These are phyloP conservation scores for Hylia prasina DNA, from an alignment of 2,113 vertebrate species.

Conservation along the genomic window DNA sequence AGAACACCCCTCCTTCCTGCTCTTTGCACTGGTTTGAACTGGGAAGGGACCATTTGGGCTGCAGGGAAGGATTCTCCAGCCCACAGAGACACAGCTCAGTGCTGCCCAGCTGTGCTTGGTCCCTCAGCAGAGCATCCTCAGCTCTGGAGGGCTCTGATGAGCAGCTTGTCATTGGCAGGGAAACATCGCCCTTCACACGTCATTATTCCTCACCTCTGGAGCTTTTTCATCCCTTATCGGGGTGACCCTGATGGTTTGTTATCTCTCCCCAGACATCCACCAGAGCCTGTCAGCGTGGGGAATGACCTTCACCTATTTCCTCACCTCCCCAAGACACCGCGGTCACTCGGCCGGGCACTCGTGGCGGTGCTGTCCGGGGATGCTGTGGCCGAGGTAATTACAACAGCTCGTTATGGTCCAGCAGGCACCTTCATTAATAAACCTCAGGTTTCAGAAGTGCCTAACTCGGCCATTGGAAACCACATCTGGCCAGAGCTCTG, in stretches of 20 bases:
- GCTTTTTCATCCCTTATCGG: not conserved
- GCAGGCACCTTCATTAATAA: slow-evolving; percentile 41
- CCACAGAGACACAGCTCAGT: accelerated
- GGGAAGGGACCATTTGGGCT: not conserved
- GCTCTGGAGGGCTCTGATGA: not conserved
- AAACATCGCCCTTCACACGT: not conserved
- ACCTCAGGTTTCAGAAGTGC: slow-evolving; percentile 47
- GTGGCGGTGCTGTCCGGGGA: not conserved
- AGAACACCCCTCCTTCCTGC: accelerated
- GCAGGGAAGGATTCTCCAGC: not conserved
- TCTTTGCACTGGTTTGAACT: not conserved
- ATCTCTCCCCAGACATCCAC: slow-evolving; percentile 16
- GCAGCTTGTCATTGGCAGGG: not conserved
- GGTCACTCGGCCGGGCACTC: not conserved
- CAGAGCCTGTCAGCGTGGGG: not conserved
- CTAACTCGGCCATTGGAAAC: not conserved
- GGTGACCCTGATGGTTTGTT: slow-evolving; percentile 7
- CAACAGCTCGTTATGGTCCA: slow-evolving; percentile 38
- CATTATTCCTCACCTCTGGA: not conserved
- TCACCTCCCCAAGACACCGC: not conserved
- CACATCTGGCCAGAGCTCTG: slow-evolving; percentile 35
- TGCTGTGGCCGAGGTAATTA: not conserved
- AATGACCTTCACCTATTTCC: not conserved
- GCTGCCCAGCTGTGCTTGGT: accelerated
- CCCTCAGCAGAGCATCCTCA: not conserved